A percentile compares a stretch with the other conserved stretches of the same genome.
Evolutionary conservation across 2,113 vertebrate genomes (phyloP).

Genomic region (Lamprotornis superbus): DNA sequence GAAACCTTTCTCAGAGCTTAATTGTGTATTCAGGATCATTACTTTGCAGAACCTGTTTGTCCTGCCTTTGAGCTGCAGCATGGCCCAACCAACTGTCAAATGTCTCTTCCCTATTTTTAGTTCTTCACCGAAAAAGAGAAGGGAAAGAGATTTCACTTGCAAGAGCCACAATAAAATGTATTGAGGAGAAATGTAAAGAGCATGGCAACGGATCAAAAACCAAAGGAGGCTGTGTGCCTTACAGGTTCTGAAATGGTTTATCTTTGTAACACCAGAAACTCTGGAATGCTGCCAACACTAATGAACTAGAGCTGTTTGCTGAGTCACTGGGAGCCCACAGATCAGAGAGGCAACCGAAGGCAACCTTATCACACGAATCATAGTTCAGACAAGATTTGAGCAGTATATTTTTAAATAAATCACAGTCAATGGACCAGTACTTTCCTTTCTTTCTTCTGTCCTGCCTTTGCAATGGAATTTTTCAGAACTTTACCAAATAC

Average conservation of each 20-base stretch:
- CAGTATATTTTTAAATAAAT: background rate
- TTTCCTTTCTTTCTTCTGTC: background rate
- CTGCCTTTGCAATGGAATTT: background rate
- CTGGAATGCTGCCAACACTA: conserved; percentile 19
- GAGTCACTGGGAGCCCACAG: conserved; percentile 37
- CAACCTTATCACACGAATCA: background rate
- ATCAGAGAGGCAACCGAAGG: background rate
- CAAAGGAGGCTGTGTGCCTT: background rate
- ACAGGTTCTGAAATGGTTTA: background rate
- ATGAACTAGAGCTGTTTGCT: conserved; percentile 50
- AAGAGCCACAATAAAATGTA: background rate
- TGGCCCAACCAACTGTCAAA: background rate
- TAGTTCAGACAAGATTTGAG: background rate
- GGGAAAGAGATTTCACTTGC: background rate
- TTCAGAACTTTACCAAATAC: background rate
- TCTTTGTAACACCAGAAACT: conserved; percentile 10
- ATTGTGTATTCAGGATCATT: background rate
- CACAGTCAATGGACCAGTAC: background rate
- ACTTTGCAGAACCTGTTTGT: background rate
- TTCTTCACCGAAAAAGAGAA: background rate
- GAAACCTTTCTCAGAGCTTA: background rate
- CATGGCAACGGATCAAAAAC: background rate
- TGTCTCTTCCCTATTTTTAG: background rate
- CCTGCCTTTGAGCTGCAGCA: background rate
- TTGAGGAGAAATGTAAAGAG: background rate